Evolutionary conservation across 2,797 vertebrate species (phyloP).

Genomic region (Nasua narica): DNA sequence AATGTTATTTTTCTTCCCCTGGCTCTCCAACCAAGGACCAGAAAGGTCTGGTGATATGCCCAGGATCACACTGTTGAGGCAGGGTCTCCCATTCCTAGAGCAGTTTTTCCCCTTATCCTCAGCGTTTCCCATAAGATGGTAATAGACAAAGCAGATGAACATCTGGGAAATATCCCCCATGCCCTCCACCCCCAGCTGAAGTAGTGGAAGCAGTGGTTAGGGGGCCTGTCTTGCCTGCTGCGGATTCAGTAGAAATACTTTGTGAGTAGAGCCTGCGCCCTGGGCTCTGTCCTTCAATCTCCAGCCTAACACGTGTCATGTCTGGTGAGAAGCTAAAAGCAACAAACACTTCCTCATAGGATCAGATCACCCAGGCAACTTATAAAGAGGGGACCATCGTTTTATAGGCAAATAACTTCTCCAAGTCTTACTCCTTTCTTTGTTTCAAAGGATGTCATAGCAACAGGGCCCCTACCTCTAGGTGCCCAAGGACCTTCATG

Average conservation of each 20-base stretch:
- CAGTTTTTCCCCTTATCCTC: not conserved
- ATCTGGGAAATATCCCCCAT: not conserved
- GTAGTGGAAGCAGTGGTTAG: fast-evolving
- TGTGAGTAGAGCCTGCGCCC: not conserved
- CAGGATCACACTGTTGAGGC: not conserved
- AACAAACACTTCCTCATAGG: constrained; percentile 48
- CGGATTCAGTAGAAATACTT: constrained; percentile 2
- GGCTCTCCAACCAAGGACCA: not conserved
- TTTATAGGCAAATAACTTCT: constrained; percentile 29
- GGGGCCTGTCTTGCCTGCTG: not conserved
- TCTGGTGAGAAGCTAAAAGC: constrained; percentile 41
- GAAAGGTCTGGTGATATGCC: not conserved
- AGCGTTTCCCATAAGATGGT: not conserved
- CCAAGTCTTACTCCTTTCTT: not conserved
- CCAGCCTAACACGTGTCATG: not conserved
- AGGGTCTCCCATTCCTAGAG: not conserved
- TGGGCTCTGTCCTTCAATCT: not conserved
- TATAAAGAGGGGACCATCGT: not conserved
- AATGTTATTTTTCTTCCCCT: not conserved
- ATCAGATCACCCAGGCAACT: not conserved
- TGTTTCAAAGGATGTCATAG: not conserved
- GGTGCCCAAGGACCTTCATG: not conserved
- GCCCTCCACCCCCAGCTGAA: not conserved
- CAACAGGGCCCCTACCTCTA: not conserved
- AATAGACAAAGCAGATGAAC: not conserved